These are phyloP conservation scores for Antedon bifida DNA, from an alignment of 35 echinoderm and acorn worm genomes.

Conservation along the genomic window DNA sequence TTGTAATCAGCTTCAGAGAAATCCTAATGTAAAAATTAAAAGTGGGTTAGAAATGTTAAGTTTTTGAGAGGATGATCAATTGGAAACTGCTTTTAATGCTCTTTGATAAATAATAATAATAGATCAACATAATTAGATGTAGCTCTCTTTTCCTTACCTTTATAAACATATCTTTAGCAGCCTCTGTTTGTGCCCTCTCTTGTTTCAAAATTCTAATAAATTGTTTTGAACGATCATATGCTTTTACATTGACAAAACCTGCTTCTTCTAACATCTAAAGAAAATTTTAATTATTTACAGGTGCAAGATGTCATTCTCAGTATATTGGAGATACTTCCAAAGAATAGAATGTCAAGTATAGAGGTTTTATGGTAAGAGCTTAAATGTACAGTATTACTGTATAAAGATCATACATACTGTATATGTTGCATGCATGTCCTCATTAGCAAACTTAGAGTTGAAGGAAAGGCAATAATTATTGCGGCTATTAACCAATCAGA, in stretches of 20 bases:
- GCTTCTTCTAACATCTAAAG: slow-evolving; percentile 60
- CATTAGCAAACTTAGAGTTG: too few species aligned
- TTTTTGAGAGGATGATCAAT: neutral
- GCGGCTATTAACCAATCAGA: too few species aligned
- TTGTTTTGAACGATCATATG: slow-evolving; percentile 72
- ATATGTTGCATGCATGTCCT: too few species aligned
- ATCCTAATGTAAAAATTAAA: slow-evolving; percentile 25
- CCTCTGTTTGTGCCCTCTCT: slow-evolving; percentile 40
- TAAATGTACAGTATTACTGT: too few species aligned
- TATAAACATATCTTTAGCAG: slow-evolving; percentile 40
- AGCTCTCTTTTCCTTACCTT: slow-evolving; percentile 40
- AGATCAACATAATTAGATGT: neutral
- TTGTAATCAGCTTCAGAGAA: slow-evolving; percentile 69
- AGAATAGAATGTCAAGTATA: too few species aligned
- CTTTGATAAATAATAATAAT: neutral
- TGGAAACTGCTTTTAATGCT: neutral
- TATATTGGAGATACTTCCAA: too few species aligned
- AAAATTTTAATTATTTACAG: too few species aligned
- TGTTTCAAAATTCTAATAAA: slow-evolving; percentile 43
- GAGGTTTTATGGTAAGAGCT: too few species aligned
- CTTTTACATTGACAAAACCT: slow-evolving; percentile 78
- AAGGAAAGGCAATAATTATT: too few species aligned
- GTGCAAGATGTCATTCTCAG: too few species aligned
- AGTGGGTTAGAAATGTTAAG: neutral
- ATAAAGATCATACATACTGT: too few species aligned